Percentiles rank a stretch among this genome's conserved stretches.
Conservation (phyloP, 2,888 invertebrate genomes). For the Drosophila birchii region DNA sequence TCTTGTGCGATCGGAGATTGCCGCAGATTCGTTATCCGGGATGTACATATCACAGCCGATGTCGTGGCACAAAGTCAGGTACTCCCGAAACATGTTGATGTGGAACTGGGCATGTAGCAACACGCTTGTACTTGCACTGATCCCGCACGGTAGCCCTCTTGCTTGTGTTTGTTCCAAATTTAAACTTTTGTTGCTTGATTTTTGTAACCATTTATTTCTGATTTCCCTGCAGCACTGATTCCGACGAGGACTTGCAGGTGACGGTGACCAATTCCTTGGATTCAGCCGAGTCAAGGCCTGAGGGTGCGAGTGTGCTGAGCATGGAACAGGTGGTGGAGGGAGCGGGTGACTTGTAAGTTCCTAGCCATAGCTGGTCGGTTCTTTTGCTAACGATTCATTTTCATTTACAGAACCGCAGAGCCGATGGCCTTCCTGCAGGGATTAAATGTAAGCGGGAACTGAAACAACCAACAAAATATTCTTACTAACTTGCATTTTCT, state of each 20-base stretch:
- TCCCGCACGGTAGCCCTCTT: slow-evolving; percentile 11
- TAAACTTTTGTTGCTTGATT: not conserved
- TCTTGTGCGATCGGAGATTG: not conserved
- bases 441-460: slow-evolving; percentile 70
- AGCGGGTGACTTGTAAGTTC: slow-evolving; percentile 30
- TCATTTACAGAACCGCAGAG: slow-evolving; percentile 54
- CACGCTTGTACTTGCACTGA: slow-evolving; percentile 34
- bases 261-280: slow-evolving; percentile 23
- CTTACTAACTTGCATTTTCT: not conserved
- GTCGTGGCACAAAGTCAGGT: slow-evolving; percentile 68
- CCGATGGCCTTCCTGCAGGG: slow-evolving; percentile 78
- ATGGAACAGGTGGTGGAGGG: slow-evolving; percentile 22
- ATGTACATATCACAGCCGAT: slow-evolving; percentile 56
- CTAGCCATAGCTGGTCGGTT: slow-evolving; percentile 21
- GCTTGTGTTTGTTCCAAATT: slow-evolving; percentile 9
- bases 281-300: slow-evolving; percentile 18
- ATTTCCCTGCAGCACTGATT: slow-evolving; percentile 14
- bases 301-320: slow-evolving; percentile 3
- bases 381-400: not conserved
- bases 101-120: slow-evolving; percentile 32
- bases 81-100: not conserved
- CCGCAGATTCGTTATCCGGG: not conserved
- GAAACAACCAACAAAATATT: not conserved
- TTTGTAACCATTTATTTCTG: not conserved
- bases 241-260: slow-evolving; percentile 16